A percentile compares a stretch with the other conserved stretches of the same genome.
phyloP scores from a whole-genome alignment of 2,797 vertebrate genomes.

The Hozukius guyotensis region DNA sequence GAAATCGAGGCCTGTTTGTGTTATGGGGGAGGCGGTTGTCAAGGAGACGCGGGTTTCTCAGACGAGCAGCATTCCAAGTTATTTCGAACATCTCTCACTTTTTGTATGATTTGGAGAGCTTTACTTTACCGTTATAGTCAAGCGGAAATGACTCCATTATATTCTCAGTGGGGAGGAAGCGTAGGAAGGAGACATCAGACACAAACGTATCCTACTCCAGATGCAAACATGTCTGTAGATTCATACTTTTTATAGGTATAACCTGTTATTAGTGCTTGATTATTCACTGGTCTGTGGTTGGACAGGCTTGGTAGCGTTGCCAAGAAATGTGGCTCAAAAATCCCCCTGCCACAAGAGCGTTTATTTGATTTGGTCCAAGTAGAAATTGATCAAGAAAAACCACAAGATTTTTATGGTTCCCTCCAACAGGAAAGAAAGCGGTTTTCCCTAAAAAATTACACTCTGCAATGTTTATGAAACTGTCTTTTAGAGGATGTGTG shows the following conservation, averaged over 20 bases:
- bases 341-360: conserved; percentile 40
- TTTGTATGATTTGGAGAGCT: conserved; percentile 31
- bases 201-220: background rate
- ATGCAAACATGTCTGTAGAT: conserved; percentile 19
- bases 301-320: background rate
- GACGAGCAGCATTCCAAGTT: conserved; percentile 72
- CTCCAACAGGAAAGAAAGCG: conserved; percentile 37
- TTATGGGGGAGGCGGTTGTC: conserved; percentile 75
- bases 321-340: conserved; percentile 62
- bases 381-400: conserved; percentile 42
- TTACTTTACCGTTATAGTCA: background rate
- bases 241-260: conserved; percentile 24
- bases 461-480: conserved; percentile 20
- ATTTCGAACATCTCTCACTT: conserved; percentile 65
- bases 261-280: conserved; percentile 57
- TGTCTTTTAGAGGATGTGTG: background rate
- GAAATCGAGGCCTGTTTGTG: conserved; percentile 76
- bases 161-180: background rate
- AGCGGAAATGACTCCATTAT: conserved; percentile 5
- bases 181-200: background rate
- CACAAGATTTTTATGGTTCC: conserved; percentile 26
- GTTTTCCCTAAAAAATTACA: conserved; percentile 2
- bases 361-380: conserved; percentile 53
- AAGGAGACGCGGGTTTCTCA: conserved; percentile 75
- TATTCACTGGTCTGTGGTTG: conserved; percentile 31